phyloP scores from a whole-genome alignment of 2,113 vertebrate genomes.

The Neodontobutis hainanensis region DNA sequence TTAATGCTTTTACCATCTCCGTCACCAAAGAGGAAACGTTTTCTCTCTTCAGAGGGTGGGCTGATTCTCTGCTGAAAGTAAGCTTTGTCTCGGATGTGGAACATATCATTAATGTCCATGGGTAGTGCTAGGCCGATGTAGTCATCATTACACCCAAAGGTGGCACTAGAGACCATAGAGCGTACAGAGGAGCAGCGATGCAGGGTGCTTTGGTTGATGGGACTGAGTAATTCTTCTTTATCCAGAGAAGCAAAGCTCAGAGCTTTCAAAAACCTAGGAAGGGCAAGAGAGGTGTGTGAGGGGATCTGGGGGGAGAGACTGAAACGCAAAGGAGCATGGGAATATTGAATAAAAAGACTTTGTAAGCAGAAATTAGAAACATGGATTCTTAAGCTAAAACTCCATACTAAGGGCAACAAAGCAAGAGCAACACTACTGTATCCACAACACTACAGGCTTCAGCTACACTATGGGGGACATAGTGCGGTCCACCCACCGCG shows the following conservation, averaged over 20 bases:
- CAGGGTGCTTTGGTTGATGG: constrained; percentile 95
- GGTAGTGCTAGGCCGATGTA: constrained; percentile 95
- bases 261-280: constrained; percentile 95
- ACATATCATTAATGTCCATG: constrained; percentile 94
- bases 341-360: constrained; percentile 43
- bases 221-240: constrained; percentile 97
- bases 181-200: constrained; percentile 97
- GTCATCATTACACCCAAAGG: constrained; percentile 91
- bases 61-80: constrained; percentile 95
- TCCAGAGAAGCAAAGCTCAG: constrained; percentile 97
- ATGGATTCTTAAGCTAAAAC: background rate
- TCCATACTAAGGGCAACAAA: constrained; percentile 28
- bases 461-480: constrained; percentile 47
- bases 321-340: constrained; percentile 41
- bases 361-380: no score
- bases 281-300: constrained; percentile 69
- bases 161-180: constrained; percentile 95
- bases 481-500: constrained; percentile 75
- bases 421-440: constrained; percentile 4
- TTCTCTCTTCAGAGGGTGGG: constrained; percentile 88
- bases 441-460: constrained; percentile 20
- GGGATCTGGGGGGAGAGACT: constrained; percentile 71
- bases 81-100: constrained; percentile 90
- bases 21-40: constrained; percentile 84
- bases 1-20: constrained; percentile 72